Base-by-base conservation (phyloP, 2,888 invertebrate genomes). In the Patella pellucida region DNA sequence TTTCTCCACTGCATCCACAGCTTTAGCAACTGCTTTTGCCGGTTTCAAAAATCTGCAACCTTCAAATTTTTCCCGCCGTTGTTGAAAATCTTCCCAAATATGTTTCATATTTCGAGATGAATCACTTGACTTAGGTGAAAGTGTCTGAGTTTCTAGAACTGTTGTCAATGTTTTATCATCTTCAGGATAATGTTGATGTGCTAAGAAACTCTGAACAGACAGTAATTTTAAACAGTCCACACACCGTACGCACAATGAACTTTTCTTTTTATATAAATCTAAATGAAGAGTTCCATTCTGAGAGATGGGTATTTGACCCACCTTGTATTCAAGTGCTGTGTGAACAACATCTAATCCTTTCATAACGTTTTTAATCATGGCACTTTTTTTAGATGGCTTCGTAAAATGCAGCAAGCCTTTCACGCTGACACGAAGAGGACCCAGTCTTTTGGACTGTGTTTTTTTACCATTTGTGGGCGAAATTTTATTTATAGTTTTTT, bases 181-280 rank as follows among this genome's bases (percentile, higher is more conserved):
- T 68, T 79, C 81, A n/a, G 81, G 79, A 70, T 86, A 85, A 77
- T 89, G 89, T 73, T 86, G 82, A 79, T 89, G 89, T 62, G 83
- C 81, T 71, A 87, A 74, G 76, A 90, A 90, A 68, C 83, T 80
- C 50, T 84, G 83, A 7, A 89, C 84, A 12, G 87, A 85, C 73
- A 89, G 81, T 68, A 87, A 81, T 78, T 89, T 85, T 11, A 84
- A 76, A 79, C 90, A 90, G 1, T 87, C 87, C 56, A 81, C 82
- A 80, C 90, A 90, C 27, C 84, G 82, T 50, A 90, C 83, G 79
- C 89, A 89, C 11, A 85, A 78, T 1, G 88, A 85, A 72, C 85
- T 84, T 71, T 84, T 83, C 50, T 81, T 84, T n/a, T 82, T 79
- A 79, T 86, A 89, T 75, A 83, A 76, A 68, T 86, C 84, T 23